These are phyloP conservation scores for Petrolisthes cinctipes DNA, from an alignment of 2,888 invertebrate genomes.

Conservation along the genomic window DNA sequence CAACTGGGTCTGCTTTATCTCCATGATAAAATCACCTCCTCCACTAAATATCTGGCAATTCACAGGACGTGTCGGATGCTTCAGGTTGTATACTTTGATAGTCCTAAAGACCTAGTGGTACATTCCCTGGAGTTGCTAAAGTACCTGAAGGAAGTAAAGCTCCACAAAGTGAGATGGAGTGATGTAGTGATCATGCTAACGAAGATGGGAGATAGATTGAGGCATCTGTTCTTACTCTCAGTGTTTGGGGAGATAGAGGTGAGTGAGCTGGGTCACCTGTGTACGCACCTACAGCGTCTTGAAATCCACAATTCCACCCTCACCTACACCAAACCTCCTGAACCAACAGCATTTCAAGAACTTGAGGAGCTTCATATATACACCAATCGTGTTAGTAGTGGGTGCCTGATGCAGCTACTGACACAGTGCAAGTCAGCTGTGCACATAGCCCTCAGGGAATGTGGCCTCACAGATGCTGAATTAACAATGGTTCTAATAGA, in stretches of 20 bases:
- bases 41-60: constrained; percentile 33
- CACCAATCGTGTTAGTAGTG: constrained; percentile 37
- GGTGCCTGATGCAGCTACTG: constrained; percentile 49
- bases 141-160: constrained; percentile 54
- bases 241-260: constrained; percentile 59
- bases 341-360: constrained; percentile 39
- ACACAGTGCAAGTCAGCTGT: constrained; percentile 47
- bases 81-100: constrained; percentile 59
- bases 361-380: constrained; percentile 56
- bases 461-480: constrained; percentile 53
- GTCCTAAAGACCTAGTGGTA: constrained; percentile 55
- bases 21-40: constrained; percentile 48
- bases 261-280: constrained; percentile 43
- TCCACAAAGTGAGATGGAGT: constrained; percentile 60
- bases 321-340: constrained; percentile 20
- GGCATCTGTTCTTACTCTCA: constrained; percentile 54
- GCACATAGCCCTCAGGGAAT: constrained; percentile 57
- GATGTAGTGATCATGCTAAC: constrained; percentile 50
- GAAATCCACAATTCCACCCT: constrained; percentile 58
- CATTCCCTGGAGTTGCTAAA: constrained; percentile 57
- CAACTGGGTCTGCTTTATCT: constrained; percentile 48
- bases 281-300: constrained; percentile 55
- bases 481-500: constrained; percentile 36
- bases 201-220: constrained; percentile 46
- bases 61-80: constrained; percentile 48